Conservation (phyloP, 2,888 invertebrate species). For the Caenorhabditis zanzibari region DNA sequence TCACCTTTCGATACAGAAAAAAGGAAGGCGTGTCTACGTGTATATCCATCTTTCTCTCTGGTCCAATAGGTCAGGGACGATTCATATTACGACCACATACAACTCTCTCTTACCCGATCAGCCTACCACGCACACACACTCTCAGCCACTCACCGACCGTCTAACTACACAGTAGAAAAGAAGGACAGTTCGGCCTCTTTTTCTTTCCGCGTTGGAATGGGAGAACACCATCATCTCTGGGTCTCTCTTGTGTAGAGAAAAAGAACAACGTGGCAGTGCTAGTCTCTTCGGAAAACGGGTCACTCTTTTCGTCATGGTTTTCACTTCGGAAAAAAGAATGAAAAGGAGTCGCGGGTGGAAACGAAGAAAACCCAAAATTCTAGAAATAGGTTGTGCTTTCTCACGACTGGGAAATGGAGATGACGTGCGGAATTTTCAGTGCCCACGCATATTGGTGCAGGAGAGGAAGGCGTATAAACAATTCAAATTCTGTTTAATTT, state of each 20-base stretch:
- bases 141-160: conserved; percentile 12
- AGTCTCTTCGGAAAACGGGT: conserved; percentile 15
- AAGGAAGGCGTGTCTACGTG: not conserved
- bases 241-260: not conserved
- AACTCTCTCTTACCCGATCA: conserved; percentile 2
- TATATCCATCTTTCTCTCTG: not conserved
- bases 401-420: not conserved
- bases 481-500: conserved; percentile 6
- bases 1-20: too few relatives aligned
- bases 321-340: conserved; percentile 6
- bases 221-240: conserved; percentile 20
- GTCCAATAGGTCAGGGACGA: conserved; percentile 54
- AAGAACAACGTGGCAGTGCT: conserved; percentile 37
- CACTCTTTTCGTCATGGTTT: conserved; percentile 10
- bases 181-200: conserved; percentile 23
- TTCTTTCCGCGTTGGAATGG: conserved; percentile 32
- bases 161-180: conserved; percentile 31
- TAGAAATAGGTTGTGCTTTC: not conserved
- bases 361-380: conserved; percentile 4
- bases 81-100: conserved; percentile 35
- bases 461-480: conserved; percentile 25
- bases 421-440: conserved; percentile 6
- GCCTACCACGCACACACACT: conserved; percentile 1
- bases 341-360: not conserved
- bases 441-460: conserved; percentile 8